Conservation (phyloP, 1,140 invertebrate genomes). For the Drosophila murphyi region DNA sequence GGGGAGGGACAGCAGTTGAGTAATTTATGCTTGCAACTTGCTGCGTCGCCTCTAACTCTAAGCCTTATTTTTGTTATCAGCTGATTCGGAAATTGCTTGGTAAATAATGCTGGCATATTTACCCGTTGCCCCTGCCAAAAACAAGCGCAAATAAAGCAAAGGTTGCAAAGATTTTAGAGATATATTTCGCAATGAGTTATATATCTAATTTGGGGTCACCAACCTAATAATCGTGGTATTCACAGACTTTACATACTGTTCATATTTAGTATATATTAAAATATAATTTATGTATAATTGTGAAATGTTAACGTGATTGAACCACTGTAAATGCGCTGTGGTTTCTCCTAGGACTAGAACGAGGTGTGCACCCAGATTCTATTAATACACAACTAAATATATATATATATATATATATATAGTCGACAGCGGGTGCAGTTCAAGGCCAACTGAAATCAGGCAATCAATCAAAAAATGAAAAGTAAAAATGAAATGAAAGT, state of each 20-base stretch:
- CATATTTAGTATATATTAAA: no score
- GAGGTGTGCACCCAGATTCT: conserved; percentile 10
- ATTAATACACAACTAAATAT: conserved; percentile 35
- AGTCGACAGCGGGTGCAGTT: conserved; percentile 44
- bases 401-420: not conserved
- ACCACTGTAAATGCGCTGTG: not conserved
- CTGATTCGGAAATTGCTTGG: conserved; percentile 52
- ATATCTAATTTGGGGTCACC: no score
- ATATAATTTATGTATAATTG: no score
- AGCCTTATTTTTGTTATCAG: conserved; percentile 37
- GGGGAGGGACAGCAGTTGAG: conserved; percentile 29
- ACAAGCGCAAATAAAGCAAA: not conserved
- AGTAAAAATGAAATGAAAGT: not conserved
- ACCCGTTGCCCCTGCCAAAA: no score
- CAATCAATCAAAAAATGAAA: conserved; percentile 65
- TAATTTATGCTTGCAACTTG: conserved; percentile 53
- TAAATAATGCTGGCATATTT: conserved; percentile 30
- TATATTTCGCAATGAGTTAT: no score
- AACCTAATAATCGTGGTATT: no score
- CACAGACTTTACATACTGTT: no score
- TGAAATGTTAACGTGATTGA: not conserved
- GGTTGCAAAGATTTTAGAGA: no score
- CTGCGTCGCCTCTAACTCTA: not conserved
- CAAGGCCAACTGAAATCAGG: conserved; percentile 71
- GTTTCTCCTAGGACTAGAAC: not conserved